phyloP scores from a whole-genome alignment of 2,797 vertebrate genomes.

The Natrix natrix region DNA sequence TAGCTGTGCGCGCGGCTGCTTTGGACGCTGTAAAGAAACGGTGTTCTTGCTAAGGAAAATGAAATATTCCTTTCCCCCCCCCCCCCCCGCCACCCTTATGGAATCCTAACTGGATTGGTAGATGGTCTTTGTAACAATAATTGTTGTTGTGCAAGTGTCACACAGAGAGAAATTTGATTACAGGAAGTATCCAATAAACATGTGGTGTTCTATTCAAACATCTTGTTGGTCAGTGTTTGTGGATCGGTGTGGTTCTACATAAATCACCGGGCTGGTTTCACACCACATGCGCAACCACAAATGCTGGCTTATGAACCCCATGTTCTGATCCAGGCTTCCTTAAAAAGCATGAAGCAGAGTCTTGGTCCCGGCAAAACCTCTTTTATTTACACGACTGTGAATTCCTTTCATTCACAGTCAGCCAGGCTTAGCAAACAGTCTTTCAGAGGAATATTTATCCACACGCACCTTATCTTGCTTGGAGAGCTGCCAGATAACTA shows the following conservation, averaged over 20 bases:
- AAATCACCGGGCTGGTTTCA: neutral
- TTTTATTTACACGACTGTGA: no score
- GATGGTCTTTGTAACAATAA: neutral
- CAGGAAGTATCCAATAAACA: neutral
- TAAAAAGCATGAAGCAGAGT: no score
- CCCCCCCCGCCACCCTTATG: neutral
- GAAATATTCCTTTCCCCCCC: neutral
- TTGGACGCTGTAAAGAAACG: constrained; percentile 40
- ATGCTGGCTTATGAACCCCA: no score
- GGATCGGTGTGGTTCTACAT: neutral
- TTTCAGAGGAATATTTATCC: no score
- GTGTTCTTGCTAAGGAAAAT: constrained; percentile 12
- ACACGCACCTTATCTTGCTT: no score
- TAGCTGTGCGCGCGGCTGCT: constrained; percentile 47
- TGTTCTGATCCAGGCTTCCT: no score
- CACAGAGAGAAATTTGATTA: neutral
- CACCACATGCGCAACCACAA: neutral
- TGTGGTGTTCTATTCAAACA: neutral
- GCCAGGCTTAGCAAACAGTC: no score
- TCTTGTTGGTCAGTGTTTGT: neutral
- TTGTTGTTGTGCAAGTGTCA: neutral
- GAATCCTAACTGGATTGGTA: neutral
- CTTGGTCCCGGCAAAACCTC: no score
- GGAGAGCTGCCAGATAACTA: no score
- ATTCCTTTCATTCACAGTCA: no score